Base-by-base conservation (phyloP, 2,113 vertebrate species). In the Bufo gargarizans region DNA sequence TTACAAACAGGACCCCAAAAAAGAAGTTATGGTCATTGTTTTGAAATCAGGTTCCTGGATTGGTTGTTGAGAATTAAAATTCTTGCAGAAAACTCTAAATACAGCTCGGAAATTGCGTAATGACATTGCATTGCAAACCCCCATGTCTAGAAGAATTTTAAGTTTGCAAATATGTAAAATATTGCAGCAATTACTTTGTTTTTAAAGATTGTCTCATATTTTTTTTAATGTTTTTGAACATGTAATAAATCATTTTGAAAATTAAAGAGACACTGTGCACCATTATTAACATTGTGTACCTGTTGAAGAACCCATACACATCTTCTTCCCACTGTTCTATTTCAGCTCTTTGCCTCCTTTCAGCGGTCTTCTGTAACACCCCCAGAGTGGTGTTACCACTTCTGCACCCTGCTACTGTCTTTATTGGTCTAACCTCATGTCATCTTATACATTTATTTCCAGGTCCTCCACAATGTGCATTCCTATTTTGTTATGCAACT, bases 1-100 rank as follows among this genome's bases (percentile, higher is more conserved):
- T 0, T 93, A 89, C 88, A 92, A 93, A 82, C 93, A 93, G 1
- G 67, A 91, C 20, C 90, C n/a, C 69, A 90, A 92, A 50, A 94
- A 92, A 63, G 91, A 93, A 91, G 93, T 93, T 13, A 78, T 92
- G 78, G 88, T 93, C 74, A 90, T 88, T 33, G 71, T 91, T 89
- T n/a, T 91, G 65, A 93, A 93, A 92, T 90, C 83, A 2, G 90
- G 74, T 59, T 92, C 91, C 72, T 91, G 91, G 91, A 79, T 91
- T 63, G 91, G 77, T n/a, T 93, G 91, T 78, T 94, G n/a, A 90
- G 56, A 14, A 65, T 55, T 0, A 33, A n/a, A 8, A 22, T 13
- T 53, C 53, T 4, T 22, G 10, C 8, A 45, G 0, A 61, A 43
- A 82, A 47, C 22, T 16, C 20, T 7, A 22, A 22, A 7, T 12